Evolutionary conservation across 92 coral and sea anemone species (phyloP).

Genomic region (Actinostola sp.): DNA sequence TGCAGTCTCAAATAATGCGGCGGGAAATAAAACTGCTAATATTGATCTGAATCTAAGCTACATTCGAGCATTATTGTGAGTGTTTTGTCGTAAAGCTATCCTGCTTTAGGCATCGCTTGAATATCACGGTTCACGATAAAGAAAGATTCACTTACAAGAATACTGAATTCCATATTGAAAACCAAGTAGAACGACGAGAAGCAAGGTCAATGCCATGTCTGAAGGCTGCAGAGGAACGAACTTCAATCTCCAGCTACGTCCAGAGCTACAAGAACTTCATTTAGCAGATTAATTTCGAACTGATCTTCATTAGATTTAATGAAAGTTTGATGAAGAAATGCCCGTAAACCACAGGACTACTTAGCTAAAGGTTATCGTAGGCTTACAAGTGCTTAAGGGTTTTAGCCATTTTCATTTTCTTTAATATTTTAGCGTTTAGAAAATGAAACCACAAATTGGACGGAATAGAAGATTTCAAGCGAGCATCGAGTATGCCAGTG

Average conservation of each 20-base stretch:
- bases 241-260: too few species aligned
- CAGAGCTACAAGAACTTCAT: not conserved
- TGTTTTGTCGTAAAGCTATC: too few species aligned
- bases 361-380: not conserved
- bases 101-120: too few species aligned
- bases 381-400: not conserved
- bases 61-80: too few species aligned
- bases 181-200: too few species aligned
- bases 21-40: too few species aligned
- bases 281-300: constrained; percentile 2
- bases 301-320: constrained; percentile 14
- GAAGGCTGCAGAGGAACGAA: too few species aligned
- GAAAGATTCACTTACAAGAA: too few species aligned
- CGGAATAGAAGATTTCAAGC: not conserved
- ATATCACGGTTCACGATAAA: too few species aligned
- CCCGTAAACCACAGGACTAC: constrained; percentile 2
- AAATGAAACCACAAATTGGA: not conserved
- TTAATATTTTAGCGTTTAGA: constrained; percentile 18
- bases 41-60: too few species aligned
- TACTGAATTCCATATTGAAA: too few species aligned
- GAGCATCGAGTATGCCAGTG: not conserved
- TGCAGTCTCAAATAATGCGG: too few species aligned
- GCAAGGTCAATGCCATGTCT: not conserved
- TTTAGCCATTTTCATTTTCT: not conserved
- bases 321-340: constrained; percentile 27